phyloP scores from a whole-genome alignment of 2,113 vertebrate genomes.

The Larimichthys crocea region DNA sequence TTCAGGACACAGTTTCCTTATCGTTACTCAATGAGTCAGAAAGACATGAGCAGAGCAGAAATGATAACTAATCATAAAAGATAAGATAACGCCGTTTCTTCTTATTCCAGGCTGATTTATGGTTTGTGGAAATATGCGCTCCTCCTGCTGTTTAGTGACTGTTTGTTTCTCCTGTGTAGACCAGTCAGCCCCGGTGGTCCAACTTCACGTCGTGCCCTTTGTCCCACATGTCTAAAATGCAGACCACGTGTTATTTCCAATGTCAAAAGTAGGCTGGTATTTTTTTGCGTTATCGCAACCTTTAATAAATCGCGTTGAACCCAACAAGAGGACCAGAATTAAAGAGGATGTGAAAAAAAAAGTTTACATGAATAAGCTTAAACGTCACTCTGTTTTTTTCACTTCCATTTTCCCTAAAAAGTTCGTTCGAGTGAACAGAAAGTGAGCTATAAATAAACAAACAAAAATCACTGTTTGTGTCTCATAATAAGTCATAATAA shows the following conservation, averaged over 20 bases:
- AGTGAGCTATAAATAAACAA: constrained; percentile 7
- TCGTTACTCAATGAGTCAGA: constrained; percentile 4
- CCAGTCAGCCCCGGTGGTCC: constrained; percentile 70
- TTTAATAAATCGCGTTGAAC: not conserved
- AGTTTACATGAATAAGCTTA: not conserved
- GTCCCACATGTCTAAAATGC: constrained; percentile 80
- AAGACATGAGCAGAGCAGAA: constrained; percentile 1
- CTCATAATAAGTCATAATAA: not conserved
- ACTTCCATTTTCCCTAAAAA: constrained; percentile 39
- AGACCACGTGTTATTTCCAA: constrained; percentile 84
- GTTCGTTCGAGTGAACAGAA: not conserved
- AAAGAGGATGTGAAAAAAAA: constrained; percentile 17
- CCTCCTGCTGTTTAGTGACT: constrained; percentile 38
- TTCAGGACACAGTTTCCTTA: constrained; percentile 13
- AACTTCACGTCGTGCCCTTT: constrained; percentile 78
- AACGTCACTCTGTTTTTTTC: constrained; percentile 11
- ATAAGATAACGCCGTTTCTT: constrained; percentile 37
- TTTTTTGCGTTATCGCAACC: constrained; percentile 12
- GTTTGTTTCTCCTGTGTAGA: constrained; percentile 48
- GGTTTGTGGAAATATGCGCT: constrained; percentile 35
- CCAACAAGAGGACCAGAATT: not conserved
- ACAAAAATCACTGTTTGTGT: not conserved
- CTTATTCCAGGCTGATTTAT: constrained; percentile 38
- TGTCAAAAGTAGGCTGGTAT: constrained; percentile 64
- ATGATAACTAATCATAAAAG: constrained; percentile 1